A percentile compares a stretch with the other conserved stretches of the same genome.
phyloP scores from a whole-genome alignment of 2,797 vertebrate genomes.

The Darevskia nairensis region DNA sequence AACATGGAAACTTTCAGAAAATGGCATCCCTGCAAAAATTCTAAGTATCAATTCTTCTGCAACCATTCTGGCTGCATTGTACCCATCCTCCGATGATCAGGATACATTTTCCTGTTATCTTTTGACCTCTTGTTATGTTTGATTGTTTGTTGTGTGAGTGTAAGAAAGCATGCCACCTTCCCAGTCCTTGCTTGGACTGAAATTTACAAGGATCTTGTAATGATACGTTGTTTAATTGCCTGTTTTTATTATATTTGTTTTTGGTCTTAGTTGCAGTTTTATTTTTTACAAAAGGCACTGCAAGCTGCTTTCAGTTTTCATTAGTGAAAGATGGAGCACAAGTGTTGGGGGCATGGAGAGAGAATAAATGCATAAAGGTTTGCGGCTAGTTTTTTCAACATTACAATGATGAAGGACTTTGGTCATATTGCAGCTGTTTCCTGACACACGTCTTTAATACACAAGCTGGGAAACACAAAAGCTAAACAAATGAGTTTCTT shows the following conservation, averaged over 20 bases:
- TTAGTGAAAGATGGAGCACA: background rate
- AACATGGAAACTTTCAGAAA: no score
- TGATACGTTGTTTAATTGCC: background rate
- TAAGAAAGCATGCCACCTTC: background rate
- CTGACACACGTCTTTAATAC: background rate
- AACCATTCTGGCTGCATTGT: background rate
- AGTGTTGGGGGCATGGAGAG: background rate
- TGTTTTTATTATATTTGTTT: background rate
- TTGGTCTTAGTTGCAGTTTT: background rate
- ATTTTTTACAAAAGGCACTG: background rate
- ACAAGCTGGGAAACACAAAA: background rate
- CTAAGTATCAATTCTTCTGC: background rate
- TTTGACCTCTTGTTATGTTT: background rate
- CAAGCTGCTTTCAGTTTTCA: background rate
- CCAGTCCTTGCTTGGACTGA: background rate
- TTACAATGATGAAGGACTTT: background rate
- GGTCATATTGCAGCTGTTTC: background rate
- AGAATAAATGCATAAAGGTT: background rate
- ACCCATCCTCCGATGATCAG: background rate
- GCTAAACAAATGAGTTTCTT: background rate
- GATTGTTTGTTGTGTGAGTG: no score
- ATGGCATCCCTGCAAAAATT: background rate
- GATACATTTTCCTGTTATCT: background rate
- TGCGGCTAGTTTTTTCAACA: background rate
- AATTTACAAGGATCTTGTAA: background rate